Evolutionary conservation across 2,888 invertebrate genomes (phyloP), one percentile per base, ranked within the genome.

Genomic region (Leptura quadrifasciata): DNA sequence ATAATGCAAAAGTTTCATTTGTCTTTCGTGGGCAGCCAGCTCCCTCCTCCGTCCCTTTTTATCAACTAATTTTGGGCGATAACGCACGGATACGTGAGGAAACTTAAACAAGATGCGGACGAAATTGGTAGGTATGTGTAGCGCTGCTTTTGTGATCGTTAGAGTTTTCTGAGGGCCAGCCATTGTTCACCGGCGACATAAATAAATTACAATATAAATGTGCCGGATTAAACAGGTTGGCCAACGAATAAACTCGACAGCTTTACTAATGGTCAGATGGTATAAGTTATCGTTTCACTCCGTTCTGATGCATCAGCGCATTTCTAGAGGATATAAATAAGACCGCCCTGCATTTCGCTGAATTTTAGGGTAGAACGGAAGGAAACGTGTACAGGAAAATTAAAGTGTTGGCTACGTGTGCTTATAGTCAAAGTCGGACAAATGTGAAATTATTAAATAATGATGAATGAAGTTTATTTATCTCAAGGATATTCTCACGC

Each of bases 121-220:
- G 60, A n/a, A 60, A 60, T 60, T 60, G 60, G 60, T 60, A 39
- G 39, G 39, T 39, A 39, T 39, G 39, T 39, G 39, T 39, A 6
- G 47, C 47, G 15, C n/a, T 47, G 47, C 47, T 47, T n/a, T 47
- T 47, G 47, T 47, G 47, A 47, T 47, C 47, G 47, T 47, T 47
- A 47, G 47, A 47, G 47, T 47, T 47, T 47, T 47, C 47, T 60
- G 60, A 21, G 27, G 60, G 67, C 72, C 73, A 60, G 75, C 75
- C 79, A 81, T 83, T 81, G 80, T 82, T 82, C 81, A 74, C 76
- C 73, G 75, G 74, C 76, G 80, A 83, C 81, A 79, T 79, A 82
- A 83, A 84, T 84, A 84, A 84, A 84, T 83, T 84, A 83, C 81
- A 82, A 83, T 84, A 83, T 83, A 83, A 83, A 84, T 83, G 82